Evolutionary conservation across 2,797 vertebrate genomes (phyloP).

Genomic region (Martes flavigula): DNA sequence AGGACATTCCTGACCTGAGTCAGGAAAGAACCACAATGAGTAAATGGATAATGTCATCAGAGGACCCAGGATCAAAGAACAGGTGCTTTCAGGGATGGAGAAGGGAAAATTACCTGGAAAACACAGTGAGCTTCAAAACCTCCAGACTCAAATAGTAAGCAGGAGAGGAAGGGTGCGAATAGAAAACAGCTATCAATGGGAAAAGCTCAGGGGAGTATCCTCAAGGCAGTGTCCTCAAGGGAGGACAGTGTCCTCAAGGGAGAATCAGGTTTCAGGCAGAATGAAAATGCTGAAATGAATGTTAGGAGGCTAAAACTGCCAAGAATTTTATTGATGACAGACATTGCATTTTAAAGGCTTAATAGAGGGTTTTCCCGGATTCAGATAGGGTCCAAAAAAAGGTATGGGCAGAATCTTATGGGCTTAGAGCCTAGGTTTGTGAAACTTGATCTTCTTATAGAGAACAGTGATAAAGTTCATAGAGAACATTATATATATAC

Average conservation of each 20-base stretch:
- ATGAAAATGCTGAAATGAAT: not conserved
- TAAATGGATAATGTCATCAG: not conserved
- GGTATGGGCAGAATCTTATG: not conserved
- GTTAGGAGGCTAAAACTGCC: not conserved
- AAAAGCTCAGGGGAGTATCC: not conserved
- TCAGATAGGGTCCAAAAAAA: not conserved
- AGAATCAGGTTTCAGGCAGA: not conserved
- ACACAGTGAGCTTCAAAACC: not conserved
- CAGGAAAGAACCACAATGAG: not conserved
- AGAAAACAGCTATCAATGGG: not conserved
- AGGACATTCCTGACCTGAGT: not conserved
- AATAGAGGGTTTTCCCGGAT: not conserved
- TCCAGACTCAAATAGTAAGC: not conserved
- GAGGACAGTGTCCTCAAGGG: not conserved
- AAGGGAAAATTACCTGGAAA: not conserved
- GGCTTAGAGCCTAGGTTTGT: not conserved
- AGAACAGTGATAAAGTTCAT: not conserved
- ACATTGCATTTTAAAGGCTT: not conserved
- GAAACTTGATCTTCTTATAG: not conserved
- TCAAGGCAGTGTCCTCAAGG: no score
- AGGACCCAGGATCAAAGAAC: not conserved
- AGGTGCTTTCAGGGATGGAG: not conserved
- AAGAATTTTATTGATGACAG: not conserved
- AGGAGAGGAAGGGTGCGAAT: rapidly evolving
- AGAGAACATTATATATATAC: not conserved